Evolutionary conservation across 2,113 vertebrate species (phyloP), one percentile per base, ranked within the genome.

Genomic region (Periophthalmus modestus): DNA sequence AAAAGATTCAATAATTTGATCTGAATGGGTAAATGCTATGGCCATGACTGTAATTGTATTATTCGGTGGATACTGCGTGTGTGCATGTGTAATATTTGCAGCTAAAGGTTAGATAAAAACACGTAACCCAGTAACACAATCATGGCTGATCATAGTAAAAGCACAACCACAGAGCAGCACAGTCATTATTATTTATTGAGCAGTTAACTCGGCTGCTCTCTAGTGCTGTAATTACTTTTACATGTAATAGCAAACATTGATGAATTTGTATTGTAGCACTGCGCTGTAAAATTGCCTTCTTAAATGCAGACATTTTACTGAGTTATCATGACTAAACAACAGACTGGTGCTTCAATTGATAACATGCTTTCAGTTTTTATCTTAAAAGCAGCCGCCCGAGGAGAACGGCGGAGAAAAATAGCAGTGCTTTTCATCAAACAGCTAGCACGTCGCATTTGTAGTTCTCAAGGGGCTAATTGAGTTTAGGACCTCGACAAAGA

Each of bases 391-490:
- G 61, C 55, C 61, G 33, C 63, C 24, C n/a, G 39, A 34, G 68
- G 72, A 70, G 33, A 69, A 69, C 15, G 69, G 50, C 71, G 59
- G 61, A 33, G 66, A 71, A 36, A 77, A 82, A 66, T 5, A 13
- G 55, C 68, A 43, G 74, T 66, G 76, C 68, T 80, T 66, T 57
- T 69, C 75, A 74, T 72, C 62, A 72, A 63, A 76, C 19, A 33
- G 48, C 52, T 55, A 72, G 33, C 77, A 69, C 34, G 47, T 48
- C 5, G 61, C 75, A 74, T 84, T 72, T 86, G 74, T 82, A 73
- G 79, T 68, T 69, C 77, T 78, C 63, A 66, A 5, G 4, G 72
- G 81, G 79, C 79, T 89, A 85, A 87, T 89, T 87, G 80, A 87
- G 82, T 85, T 83, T 68, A 43, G 68, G 81, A 82, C 80, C 82